Conservation (phyloP, 2,113 vertebrate genomes). For the Channa argus region DNA sequence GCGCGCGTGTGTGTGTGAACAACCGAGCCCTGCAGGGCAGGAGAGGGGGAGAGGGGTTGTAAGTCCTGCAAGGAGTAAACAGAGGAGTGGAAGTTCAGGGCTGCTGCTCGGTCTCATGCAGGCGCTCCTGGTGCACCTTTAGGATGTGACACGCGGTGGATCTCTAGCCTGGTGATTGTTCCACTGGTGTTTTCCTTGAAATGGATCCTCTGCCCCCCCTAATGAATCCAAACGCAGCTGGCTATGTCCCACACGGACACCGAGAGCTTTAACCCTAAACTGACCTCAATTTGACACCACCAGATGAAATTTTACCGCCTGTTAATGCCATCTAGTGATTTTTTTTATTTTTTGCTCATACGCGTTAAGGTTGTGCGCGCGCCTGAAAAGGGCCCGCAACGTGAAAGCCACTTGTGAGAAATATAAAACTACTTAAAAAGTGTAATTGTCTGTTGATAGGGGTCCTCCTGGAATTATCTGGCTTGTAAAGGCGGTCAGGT, state of each 20-base stretch:
- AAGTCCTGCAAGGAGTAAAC: slow-evolving; percentile 64
- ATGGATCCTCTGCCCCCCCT: slow-evolving; percentile 90
- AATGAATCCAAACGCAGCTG: slow-evolving; percentile 99
- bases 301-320: slow-evolving; percentile 97
- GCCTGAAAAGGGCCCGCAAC: slow-evolving; percentile 46
- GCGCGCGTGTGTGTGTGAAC: slow-evolving; percentile 41
- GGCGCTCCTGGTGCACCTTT: slow-evolving; percentile 84
- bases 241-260: slow-evolving; percentile 96
- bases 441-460: slow-evolving; percentile 27
- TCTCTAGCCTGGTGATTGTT: slow-evolving; percentile 92
- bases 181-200: slow-evolving; percentile 97
- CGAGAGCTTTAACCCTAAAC: slow-evolving; percentile 98
- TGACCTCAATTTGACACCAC: slow-evolving; percentile 99
- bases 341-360: slow-evolving; percentile 76
- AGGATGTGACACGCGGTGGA: slow-evolving; percentile 89
- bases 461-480: slow-evolving; percentile 36
- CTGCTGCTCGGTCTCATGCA: slow-evolving; percentile 75
- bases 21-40: slow-evolving; percentile 57
- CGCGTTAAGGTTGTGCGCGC: slow-evolving; percentile 19
- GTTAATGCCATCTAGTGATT: slow-evolving; percentile 95
- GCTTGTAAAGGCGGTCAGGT: slow-evolving; percentile 50
- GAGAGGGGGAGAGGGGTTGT: slow-evolving; percentile 14
- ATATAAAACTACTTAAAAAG: slow-evolving; percentile 43
- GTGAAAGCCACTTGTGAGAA: slow-evolving; percentile 39
- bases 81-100: slow-evolving; percentile 65